Evolutionary conservation across 2,888 invertebrate species (phyloP).

Genomic region (Neoaliturus tenellus): DNA sequence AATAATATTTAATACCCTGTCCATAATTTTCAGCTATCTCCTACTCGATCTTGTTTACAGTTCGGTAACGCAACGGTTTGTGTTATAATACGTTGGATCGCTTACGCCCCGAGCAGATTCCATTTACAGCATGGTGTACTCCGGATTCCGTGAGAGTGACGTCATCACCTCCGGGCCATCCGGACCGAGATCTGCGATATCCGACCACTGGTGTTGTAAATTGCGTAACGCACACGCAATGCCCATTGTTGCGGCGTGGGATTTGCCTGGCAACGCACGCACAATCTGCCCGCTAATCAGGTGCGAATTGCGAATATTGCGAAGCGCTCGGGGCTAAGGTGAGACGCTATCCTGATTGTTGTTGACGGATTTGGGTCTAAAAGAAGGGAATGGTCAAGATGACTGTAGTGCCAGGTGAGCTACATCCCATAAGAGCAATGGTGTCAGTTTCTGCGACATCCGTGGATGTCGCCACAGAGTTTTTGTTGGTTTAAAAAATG

Average conservation of each 20-base stretch:
- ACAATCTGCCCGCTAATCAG: conserved; percentile 13
- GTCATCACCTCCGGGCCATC: neutral
- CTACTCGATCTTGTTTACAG: neutral
- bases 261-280: neutral
- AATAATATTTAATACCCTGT: too few relatives aligned
- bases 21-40: neutral
- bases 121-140: neutral
- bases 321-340: neutral
- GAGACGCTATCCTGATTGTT: neutral
- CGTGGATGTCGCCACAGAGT: too few relatives aligned
- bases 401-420: too few relatives aligned
- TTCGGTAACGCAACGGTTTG: neutral
- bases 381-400: too few relatives aligned
- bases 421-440: too few relatives aligned
- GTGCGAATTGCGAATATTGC: conserved; percentile 35
- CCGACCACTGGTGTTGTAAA: neutral
- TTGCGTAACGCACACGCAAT: neutral
- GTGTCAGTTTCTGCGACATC: too few relatives aligned
- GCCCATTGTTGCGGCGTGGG: neutral
- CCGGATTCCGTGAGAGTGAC: neutral
- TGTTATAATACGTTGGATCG: neutral
- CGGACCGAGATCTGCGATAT: neutral
- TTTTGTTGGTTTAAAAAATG: too few relatives aligned
- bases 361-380: neutral
- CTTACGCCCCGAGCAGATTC: neutral